Conservation (phyloP, 2,888 invertebrate species). For the Junonia oenone region DNA sequence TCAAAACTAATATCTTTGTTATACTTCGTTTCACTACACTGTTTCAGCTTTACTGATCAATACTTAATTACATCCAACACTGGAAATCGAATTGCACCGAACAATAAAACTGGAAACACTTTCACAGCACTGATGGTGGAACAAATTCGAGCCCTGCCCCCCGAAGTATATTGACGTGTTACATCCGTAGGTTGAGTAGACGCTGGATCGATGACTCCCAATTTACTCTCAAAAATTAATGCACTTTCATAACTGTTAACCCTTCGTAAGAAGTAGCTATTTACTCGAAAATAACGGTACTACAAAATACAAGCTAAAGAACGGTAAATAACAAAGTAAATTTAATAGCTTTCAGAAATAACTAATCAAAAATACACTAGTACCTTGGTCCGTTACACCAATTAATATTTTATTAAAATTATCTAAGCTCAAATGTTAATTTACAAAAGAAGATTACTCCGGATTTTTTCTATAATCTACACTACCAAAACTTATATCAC, state of each 20-base stretch:
- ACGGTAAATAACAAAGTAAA: conserved; percentile 73
- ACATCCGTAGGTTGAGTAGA: conserved; percentile 64
- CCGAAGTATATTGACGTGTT: conserved; percentile 75
- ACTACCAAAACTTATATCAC: conserved; percentile 82
- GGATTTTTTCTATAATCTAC: conserved; percentile 74
- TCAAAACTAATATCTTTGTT: conserved; percentile 35
- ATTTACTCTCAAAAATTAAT: conserved; percentile 35
- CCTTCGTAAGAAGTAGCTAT: conserved; percentile 32
- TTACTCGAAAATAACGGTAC: conserved; percentile 58
- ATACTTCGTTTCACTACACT: conserved; percentile 23
- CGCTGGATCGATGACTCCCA: conserved; percentile 65
- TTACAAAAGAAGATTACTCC: conserved; percentile 69
- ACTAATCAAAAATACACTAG: conserved; percentile 71
- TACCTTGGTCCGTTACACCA: conserved; percentile 91
- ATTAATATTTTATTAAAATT: conserved; percentile 73
- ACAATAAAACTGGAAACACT: conserved; percentile 50
- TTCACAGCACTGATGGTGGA: conserved; percentile 60
- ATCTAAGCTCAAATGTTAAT: conserved; percentile 62
- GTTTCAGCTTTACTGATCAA: conserved; percentile 6
- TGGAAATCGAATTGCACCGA: conserved; percentile 29
- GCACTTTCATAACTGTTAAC: conserved; percentile 34
- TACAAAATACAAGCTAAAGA: conserved; percentile 52
- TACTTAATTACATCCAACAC: conserved; percentile 15
- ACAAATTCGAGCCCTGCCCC: conserved; percentile 68
- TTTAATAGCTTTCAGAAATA: conserved; percentile 46